phyloP scores from a whole-genome alignment of 2,797 vertebrate genomes.

The Poecilia gillii region DNA sequence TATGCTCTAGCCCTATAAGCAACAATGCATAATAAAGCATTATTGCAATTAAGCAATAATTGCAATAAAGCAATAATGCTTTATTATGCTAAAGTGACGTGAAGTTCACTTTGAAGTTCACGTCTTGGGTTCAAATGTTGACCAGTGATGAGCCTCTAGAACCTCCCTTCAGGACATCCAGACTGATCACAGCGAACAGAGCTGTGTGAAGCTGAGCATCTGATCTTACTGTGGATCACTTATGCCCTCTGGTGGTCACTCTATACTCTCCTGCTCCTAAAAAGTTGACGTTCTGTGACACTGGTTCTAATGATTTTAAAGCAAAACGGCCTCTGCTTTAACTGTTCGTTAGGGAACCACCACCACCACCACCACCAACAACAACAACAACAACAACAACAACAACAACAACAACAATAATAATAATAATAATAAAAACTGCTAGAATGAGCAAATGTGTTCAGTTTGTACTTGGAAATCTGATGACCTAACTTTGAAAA shows the following conservation, averaged over 20 bases:
- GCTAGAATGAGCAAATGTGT: not conserved
- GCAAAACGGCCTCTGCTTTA: not conserved
- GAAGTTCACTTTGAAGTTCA: too few species aligned
- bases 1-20: too few species aligned
- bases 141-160: not conserved
- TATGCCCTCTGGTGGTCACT: not conserved
- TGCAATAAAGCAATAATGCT: too few species aligned
- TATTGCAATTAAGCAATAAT: too few species aligned
- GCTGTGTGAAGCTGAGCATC: not conserved
- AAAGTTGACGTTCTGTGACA: not conserved
- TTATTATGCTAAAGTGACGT: too few species aligned
- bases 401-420: too few species aligned
- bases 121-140: not conserved
- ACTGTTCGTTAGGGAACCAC: not conserved
- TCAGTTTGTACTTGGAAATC: not conserved
- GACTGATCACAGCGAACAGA: too few species aligned
- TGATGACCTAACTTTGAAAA: not conserved
- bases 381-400: too few species aligned
- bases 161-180: not conserved
- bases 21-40: too few species aligned
- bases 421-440: too few species aligned
- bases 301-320: not conserved
- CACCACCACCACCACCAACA: too few species aligned
- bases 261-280: not conserved
- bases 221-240: not conserved